These are phyloP conservation scores for Carcina quercana DNA, from an alignment of 2,888 invertebrate species.

Conservation along the genomic window DNA sequence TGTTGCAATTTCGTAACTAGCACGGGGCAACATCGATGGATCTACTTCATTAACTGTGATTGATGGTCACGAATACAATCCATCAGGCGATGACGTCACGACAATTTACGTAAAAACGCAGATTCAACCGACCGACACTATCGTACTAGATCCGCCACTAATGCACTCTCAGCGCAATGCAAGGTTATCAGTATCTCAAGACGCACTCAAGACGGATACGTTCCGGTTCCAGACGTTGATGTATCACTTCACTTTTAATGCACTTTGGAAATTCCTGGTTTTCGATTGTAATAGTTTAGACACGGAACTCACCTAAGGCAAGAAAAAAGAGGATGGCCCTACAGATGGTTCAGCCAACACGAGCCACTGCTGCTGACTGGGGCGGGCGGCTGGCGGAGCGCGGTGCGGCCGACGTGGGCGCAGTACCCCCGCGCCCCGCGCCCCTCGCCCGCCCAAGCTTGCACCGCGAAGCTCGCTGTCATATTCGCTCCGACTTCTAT, in stretches of 20 bases:
- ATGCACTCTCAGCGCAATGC: conserved; percentile 11
- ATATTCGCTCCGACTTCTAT: conserved; percentile 8
- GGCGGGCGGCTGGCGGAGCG: conserved; percentile 66
- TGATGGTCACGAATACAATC: no score
- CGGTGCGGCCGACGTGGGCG: conserved; percentile 56
- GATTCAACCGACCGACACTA: neutral
- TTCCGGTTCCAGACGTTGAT: conserved; percentile 34
- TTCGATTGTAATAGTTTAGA: conserved; percentile 32
- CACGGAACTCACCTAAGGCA: conserved; percentile 64
- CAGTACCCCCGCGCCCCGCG: conserved; percentile 30
- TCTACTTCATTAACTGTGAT: no score
- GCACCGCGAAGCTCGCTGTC: conserved; percentile 23
- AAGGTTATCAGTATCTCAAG: conserved; percentile 4
- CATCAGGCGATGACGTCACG: neutral
- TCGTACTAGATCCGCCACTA: conserved; percentile 16
- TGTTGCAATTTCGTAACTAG: no score
- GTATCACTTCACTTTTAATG: conserved; percentile 57
- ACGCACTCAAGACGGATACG: conserved; percentile 29
- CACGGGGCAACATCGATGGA: no score
- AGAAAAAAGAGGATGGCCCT: conserved; percentile 71
- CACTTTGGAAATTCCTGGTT: conserved; percentile 36
- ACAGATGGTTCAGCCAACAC: conserved; percentile 78
- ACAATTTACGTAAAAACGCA: neutral
- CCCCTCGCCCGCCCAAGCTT: conserved; percentile 22
- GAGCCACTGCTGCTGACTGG: conserved; percentile 73